phyloP scores from a whole-genome alignment of 2,888 invertebrate species.

The Tholera decimalis region DNA sequence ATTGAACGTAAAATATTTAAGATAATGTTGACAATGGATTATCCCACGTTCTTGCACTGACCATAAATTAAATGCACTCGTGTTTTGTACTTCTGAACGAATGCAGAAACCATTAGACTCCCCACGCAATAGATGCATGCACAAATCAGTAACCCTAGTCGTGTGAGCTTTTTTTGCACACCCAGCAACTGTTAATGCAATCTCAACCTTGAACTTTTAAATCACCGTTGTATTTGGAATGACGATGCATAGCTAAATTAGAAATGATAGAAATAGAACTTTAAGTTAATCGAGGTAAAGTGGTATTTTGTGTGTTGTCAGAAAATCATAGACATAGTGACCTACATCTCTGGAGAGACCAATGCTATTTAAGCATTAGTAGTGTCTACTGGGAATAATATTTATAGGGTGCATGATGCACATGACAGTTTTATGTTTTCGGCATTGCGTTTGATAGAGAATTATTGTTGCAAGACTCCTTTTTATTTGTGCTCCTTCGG shows the following conservation, averaged over 20 bases:
- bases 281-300: constrained; percentile 68
- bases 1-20: constrained; percentile 87
- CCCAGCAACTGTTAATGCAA: not conserved
- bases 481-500: constrained; percentile 71
- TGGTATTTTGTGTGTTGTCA: constrained; percentile 66
- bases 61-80: constrained; percentile 86
- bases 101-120: constrained; percentile 85
- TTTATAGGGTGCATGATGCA: constrained; percentile 90
- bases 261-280: constrained; percentile 68
- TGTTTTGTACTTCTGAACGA: constrained; percentile 81
- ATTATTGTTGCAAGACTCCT: constrained; percentile 74
- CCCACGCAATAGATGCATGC: constrained; percentile 82
- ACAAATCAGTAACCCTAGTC: constrained; percentile 69
- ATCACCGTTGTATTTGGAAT: constrained; percentile 53
- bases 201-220: constrained; percentile 35
- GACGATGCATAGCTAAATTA: constrained; percentile 27
- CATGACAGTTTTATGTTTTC: constrained; percentile 90
- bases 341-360: constrained; percentile 90
- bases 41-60: constrained; percentile 80
- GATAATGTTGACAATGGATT: constrained; percentile 87
- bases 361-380: constrained; percentile 85
- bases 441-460: constrained; percentile 83
- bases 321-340: constrained; percentile 80
- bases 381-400: constrained; percentile 87
- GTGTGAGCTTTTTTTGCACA: constrained; percentile 50